Evolutionary conservation across 2,888 invertebrate species (phyloP), one percentile per base, ranked within the genome.

Genomic region (Biston betularia): DNA sequence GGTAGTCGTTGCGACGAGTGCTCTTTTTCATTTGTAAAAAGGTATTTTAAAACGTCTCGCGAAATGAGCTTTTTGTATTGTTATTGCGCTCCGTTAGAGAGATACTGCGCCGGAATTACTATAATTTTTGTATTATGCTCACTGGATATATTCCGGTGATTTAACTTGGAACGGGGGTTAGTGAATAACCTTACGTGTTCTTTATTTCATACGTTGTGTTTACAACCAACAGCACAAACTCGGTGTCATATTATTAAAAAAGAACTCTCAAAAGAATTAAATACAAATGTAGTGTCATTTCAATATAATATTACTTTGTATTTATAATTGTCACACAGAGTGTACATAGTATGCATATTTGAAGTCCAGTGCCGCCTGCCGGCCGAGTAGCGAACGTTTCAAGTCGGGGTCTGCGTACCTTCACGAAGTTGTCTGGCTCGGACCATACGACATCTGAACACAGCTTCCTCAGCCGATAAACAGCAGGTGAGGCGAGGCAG

Each of bases 1-100:
- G 92, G 92, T 91, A 87, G 85, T 87, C 85, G 85, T 89, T 86
- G 81, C 79, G 81, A 80, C 76, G 81, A 87, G 87, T 85, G 87
- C 82, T 85, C 86, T 88, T 88, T 89, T 89, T 87, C 88, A 89
- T 90, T 89, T 89, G 86, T 84, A 79, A 78, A 79, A 80, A 72
- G 70, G 80, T 83, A 84, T 80, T 84, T 83, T 81, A 81, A 82
- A 81, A 79, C 76, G 78, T 73, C 79, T 79, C 69, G 61, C 69
- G 64, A 71, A 81, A 84, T 82, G 83, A 82, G 84, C 72, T 75
- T 82, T 83, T 82, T 84, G 81, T 86, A 82, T 83, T 85, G 83
- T 87, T 87, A 86, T 86, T 85, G 83, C 82, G 75, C 71, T 71
- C 72, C 72, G 76, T 75, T 79, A 69, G 66, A 40, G 63, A 71